Base-by-base conservation (phyloP, 2,113 vertebrate genomes). In the Condylura cristata region DNA sequence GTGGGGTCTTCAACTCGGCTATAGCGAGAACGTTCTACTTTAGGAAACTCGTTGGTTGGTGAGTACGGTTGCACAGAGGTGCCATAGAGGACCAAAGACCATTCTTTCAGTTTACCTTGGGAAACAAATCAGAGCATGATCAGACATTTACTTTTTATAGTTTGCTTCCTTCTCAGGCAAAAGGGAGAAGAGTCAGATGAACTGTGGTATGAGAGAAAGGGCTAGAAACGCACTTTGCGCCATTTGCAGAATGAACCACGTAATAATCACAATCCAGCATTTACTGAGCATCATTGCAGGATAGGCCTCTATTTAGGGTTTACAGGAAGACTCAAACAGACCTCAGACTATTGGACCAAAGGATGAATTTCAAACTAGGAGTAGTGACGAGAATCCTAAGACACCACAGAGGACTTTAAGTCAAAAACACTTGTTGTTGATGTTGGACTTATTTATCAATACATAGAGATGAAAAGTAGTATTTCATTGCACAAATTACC, bases 91-190 rank as follows among this genome's bases (percentile, higher is more conserved):
- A 99, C 99, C 97, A 99, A 97, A 8, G 99, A 99, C 99, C 99
- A 99, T 97, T 99, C 99, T 98, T 99, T 99, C 97, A 99, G 98
- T 97, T 99, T 99, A 53, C 99, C 99, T 99, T 89, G 18, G 94
- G 95, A 85, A 97, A 84, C 74, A 93, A 68, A 95, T 85, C 72
- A 41, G 3, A 39, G 26, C 3, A 80, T 97, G 60, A 97, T 8
- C 93, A 83, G 79, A 6, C 0, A 39, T 6, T 89, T 1, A 24
- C 34, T 6, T 18, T 82, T 72, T 70, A 12, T 74, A 93, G 88
- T 8, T 91, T 95, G 28, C 41, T 51, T 70, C 18, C 48, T 74
- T 96, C 37, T 66, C 46, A 53, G 1, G 34, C 16, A 78, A 70
- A 30, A 53, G 80, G 71, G 24, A 68, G 20, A n/a, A 61, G 61